Base-by-base conservation (phyloP, 2,888 invertebrate species). In the Galerucella calmariensis region DNA sequence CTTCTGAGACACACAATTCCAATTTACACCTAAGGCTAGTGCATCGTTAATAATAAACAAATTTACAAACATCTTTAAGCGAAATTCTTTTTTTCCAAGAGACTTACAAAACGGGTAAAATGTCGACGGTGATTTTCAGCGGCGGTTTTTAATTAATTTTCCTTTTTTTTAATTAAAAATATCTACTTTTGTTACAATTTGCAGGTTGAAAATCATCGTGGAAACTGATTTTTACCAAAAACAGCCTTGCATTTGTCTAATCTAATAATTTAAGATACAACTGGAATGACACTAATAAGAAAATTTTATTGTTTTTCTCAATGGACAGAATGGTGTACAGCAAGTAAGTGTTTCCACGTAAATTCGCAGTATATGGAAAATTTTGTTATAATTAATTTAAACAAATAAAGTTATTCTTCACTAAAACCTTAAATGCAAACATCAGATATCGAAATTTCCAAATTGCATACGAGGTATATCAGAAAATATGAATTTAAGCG, bases 281-380 rank as follows among this genome's bases (percentile, higher is more conserved):
- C 81, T 86, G 87, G 87, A 87, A 87, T 87, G 86, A 87, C 86
- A 87, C 84, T 85, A 86, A 84, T 81, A 83, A 83, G 77, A 84
- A 83, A 76, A 77, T 77, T 80, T 84, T 85, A 84, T 86, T 85
- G 84, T 86, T 84, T 84, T 67, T 83, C 81, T 80, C 82, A 79
- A 83, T 85, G 85, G 84, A 86, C 85, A 78, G 79, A 74, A 74
- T 73, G 75, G 75, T 78, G 78, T 74, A 79, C 78, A 79, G 69
- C 75, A 81, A 79, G 79, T 79, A 78, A 78, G 35, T 35, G 35
- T 35, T 6, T 35, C 1, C 35, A 35, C 35, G 6, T 35, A 35
- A 8, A 5, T 35, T 35, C 35, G 35, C 35, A 35, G 35, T 35
- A 27, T 27, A 27, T 27, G 27, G 27, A 4, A 27, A 27, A 27